Evolutionary conservation across 1,140 invertebrate genomes (phyloP).

Genomic region (Saccostrea cuccullata): DNA sequence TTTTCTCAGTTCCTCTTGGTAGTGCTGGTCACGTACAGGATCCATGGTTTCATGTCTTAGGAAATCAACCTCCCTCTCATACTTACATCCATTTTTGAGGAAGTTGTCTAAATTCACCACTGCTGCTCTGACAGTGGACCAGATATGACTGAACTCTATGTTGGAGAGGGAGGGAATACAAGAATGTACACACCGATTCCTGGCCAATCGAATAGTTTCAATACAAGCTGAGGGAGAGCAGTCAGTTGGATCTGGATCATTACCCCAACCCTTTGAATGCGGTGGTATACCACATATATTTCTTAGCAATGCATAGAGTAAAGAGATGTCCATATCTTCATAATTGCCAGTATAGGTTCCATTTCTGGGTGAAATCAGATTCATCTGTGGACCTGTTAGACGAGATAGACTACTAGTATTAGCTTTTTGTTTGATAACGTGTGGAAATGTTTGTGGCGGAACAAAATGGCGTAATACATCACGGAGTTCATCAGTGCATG

Average conservation of each 20-base stretch:
- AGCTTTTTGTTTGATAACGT: not conserved
- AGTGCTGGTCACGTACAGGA: not conserved
- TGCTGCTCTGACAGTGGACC: not conserved
- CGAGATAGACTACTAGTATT: not conserved
- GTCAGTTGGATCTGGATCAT: not conserved
- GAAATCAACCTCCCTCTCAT: constrained; percentile 23
- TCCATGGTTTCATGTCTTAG: not conserved
- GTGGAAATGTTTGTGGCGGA: not conserved
- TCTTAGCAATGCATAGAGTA: constrained; percentile 22
- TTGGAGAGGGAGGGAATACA: not conserved
- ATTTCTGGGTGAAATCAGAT: not conserved
- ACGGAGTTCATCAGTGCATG: not conserved
- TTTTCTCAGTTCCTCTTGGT: not conserved
- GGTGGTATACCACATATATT: not conserved
- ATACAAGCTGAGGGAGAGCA: not conserved
- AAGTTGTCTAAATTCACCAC: not conserved
- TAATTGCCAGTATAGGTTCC: not conserved
- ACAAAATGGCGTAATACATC: not conserved
- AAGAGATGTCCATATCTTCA: not conserved
- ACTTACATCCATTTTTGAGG: not conserved
- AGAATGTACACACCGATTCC: constrained; percentile 12
- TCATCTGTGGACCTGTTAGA: not conserved
- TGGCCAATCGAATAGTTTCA: not conserved
- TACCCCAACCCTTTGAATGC: constrained; percentile 23
- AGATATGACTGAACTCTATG: not conserved